Evolutionary conservation across 2,888 invertebrate genomes (phyloP), one percentile per base, ranked within the genome.

Genomic region (Hydraecia micacea): DNA sequence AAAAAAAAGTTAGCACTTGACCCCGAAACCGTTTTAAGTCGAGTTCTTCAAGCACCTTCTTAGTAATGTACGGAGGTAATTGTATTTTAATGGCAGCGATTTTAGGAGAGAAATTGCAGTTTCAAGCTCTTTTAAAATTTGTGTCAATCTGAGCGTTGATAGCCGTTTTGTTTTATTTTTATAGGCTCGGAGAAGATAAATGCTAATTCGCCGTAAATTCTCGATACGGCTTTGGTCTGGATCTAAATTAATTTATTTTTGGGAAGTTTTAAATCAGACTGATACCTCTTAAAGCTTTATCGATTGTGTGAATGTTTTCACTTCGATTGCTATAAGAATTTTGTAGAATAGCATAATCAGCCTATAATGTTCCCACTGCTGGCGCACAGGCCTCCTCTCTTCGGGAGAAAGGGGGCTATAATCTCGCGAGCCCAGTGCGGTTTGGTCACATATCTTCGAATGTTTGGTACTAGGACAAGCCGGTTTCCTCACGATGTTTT

Each of bases 1-100:
- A 93, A 93, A 93, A 93, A 93, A 93, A 93, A 91, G 87, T 90
- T 91, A 88, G 87, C 90, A 90, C 92, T 90, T 89, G 89, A 92
- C 89, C 90, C 89, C 89, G 87, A 88, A 89, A 89, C 83, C 87
- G 83, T 79, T 89, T 89, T 87, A 89, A 88, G 79, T 89, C 80
- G 80, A 89, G 88, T 86, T 86, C 74, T 84, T 87, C 46, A 88
- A 89, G 89, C 73, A 88, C 88, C 89, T 89, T 80, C 88, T 87
- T 85, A 87, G 83, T 88, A 88, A 89, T 89, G 89, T 89, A 83
- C 74, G 76, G 69, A 69, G 80, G 87, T 89, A 89, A 89, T 89
- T 89, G 89, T 89, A 88, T 89, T 89, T 89, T 89, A 89, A 89
- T 89, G 86, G 79, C 75, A 65, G 77, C 74, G 81, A 84, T 84